Base-by-base conservation (phyloP, 1,140 invertebrate species). In the Tribolium madens region DNA sequence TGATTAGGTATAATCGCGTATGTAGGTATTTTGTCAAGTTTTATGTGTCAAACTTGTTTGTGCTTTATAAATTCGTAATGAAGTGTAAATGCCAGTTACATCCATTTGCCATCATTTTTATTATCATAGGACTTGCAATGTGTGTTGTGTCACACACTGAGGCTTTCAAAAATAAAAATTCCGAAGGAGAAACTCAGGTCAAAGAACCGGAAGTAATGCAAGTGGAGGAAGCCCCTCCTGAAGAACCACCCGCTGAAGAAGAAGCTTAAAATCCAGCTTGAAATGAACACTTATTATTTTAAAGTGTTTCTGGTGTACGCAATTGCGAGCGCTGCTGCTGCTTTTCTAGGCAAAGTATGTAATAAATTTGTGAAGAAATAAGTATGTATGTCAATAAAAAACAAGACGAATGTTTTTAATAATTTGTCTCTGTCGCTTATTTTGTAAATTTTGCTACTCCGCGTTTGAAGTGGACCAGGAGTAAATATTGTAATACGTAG, bases 301-400 rank as follows among this genome's bases (percentile, higher is more conserved):
- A 31, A 13, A 10, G 12, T 64, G 4, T 64, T 64, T 33, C 1
- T 64, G 9, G 57, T 64, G 14, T 64, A 64, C 12, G 26, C 57
- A 12, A 31, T 64, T 64, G 57, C 57, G 5, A 64, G 57, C 31
- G 57, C 57, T 14, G 12, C 26, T 64, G 26, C 57, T 33, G 26
- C 57, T 13, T 33, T 64, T 33, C 1, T 64, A 3, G 57, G 5
- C 3, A 26, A 64, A 64, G 13, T 64, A 33, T 64, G 57, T 64
- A 64, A 64, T 14, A 31, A 33, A 64, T 36, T 33, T 14, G 57
- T 31, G 21, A 64, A 33, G 14, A 64, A 64, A 14, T 64, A 64
- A 64, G 21, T 1, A 5, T 42, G n/a, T n/a, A 31, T 42, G 36
- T 42, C 36, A 10, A 42, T 42, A 42, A 42, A n/a, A 42, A 42